Evolutionary conservation across 2,113 vertebrate genomes (phyloP), one percentile per base, ranked within the genome.

Genomic region (Dolichotis patagonum): DNA sequence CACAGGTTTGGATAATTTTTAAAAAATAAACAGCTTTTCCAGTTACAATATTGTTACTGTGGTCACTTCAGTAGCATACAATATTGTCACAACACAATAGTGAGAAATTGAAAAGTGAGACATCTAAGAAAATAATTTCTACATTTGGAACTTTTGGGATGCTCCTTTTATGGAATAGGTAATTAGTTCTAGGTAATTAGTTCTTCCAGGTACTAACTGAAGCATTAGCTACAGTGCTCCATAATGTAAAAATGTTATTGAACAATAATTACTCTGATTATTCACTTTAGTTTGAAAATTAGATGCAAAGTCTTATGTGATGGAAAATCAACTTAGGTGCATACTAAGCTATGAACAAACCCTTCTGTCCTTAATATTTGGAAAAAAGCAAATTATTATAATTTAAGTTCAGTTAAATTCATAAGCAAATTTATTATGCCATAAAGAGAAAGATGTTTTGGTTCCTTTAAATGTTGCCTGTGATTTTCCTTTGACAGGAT

Each of bases 141-240:
- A 73, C 56, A 58, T 71, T 86, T 92, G 24, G 43, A 89, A 96
- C 52, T 32, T 60, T 73, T 26, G 26, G 62, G 38, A 56, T 78
- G 62, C 8, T 1, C 62, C 35, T 81, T 58, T 80, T 85, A 46
- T 75, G 46, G 16, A 85, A 82, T 46, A 54, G 43, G 65, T 62
- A 82, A 87, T 94, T 93, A 89, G 35, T 90, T 96, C 87, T 46
- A 54, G 43, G 71, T 62, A 82, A 87, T 94, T 95, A 87, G 35
- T 90, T 96, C 90, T 63, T 85, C 60, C 41, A 94, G 43, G 0
- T 52, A 75, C 49, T 49, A 32, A 90, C 41, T 49, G 28, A 90
- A 78, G 46, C 69, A 52, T 91, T 62, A 49, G 52, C 58, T 85
- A 63, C 22, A 77, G 85, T 11, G 91, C 35, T 81, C 83, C 24